Evolutionary conservation across 2,113 vertebrate species (phyloP), one percentile per base, ranked within the genome.

Genomic region (Nettapus auritus): DNA sequence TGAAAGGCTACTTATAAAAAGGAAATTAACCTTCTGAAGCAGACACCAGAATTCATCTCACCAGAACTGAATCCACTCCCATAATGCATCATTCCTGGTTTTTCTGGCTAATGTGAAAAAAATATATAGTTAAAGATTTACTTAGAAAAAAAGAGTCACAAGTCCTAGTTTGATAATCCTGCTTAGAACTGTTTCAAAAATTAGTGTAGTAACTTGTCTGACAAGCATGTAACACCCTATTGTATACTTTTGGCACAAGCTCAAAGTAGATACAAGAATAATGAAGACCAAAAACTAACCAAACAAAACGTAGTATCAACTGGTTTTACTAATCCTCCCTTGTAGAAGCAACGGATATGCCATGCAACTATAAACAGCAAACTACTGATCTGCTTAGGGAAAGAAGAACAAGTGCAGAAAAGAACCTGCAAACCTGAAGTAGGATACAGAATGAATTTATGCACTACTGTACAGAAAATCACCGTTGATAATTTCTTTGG

Each of bases 1-100:
- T 84, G 75, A 93, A 93, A 96, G 83, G 44, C 81, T 94, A 90
- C 75, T 96, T 95, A 92, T n/a, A 86, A 82, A 95, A 95, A 95
- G 50, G 34, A 34, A 91, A 29, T 67, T 78, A 86, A 67, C 31
- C 81, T 95, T 96, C 55, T 83, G 82, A 95, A 96, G 34, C 48
- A 92, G 77, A 74, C 52, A 86, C 20, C 16, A 67, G 52, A 67
- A 83, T 94, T 97, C 94, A 77, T 77, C 40, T 70, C 48, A 69
- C 42, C 71, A 59, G 50, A 92, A 63, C 19, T 50, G 50, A 78
- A 90, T 42, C 21, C 6, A 44, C 19, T 18, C 26, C 29, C 25
- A 29, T 23, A 52, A 38, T 10, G 26, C 8, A 78, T 38, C 4
- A 67, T 19, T 84, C 52, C 42, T n/a, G 20, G 56, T 60, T 90